phyloP scores from a whole-genome alignment of 1,140 invertebrate species.

The Eumaeus atala region DNA sequence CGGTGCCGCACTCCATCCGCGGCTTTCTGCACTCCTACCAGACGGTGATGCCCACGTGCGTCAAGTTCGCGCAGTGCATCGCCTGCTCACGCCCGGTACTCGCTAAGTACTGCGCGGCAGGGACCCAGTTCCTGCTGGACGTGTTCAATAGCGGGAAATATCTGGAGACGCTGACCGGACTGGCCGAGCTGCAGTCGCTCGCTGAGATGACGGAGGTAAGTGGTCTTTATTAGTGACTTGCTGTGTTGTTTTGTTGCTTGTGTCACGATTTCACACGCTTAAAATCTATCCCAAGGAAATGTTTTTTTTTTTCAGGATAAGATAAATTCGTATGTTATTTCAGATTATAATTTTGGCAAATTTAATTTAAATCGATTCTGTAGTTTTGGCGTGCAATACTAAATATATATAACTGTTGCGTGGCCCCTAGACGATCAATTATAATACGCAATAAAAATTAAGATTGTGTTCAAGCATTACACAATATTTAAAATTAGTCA shows the following conservation, averaged over 20 bases:
- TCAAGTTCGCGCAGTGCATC: slow-evolving; percentile 92
- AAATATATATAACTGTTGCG: slow-evolving; percentile 11
- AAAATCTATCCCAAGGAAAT: too few species aligned
- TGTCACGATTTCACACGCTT: too few species aligned
- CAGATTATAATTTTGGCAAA: too few species aligned
- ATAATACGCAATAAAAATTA: too few species aligned
- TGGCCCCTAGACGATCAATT: too few species aligned
- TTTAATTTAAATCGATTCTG: too few species aligned
- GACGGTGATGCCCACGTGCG: slow-evolving; percentile 86
- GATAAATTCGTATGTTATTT: too few species aligned
- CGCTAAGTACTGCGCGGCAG: slow-evolving; percentile 78
- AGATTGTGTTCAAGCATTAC: too few species aligned
- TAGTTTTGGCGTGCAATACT: too few species aligned
- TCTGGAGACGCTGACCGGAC: slow-evolving; percentile 91
- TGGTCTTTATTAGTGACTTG: slow-evolving; percentile 16
- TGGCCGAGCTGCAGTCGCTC: slow-evolving; percentile 82
- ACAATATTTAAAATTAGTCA: too few species aligned
- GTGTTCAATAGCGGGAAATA: slow-evolving; percentile 90
- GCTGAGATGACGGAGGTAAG: slow-evolving; percentile 79
- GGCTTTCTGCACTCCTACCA: slow-evolving; percentile 90
- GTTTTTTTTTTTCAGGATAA: too few species aligned
- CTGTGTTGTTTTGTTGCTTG: too few species aligned
- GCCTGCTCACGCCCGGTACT: slow-evolving; percentile 88
- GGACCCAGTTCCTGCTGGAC: slow-evolving; percentile 86
- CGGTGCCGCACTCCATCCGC: slow-evolving; percentile 94